Evolutionary conservation across 1,140 invertebrate genomes (phyloP), one percentile per base, ranked within the genome.

Genomic region (Hormaphis cornu): DNA sequence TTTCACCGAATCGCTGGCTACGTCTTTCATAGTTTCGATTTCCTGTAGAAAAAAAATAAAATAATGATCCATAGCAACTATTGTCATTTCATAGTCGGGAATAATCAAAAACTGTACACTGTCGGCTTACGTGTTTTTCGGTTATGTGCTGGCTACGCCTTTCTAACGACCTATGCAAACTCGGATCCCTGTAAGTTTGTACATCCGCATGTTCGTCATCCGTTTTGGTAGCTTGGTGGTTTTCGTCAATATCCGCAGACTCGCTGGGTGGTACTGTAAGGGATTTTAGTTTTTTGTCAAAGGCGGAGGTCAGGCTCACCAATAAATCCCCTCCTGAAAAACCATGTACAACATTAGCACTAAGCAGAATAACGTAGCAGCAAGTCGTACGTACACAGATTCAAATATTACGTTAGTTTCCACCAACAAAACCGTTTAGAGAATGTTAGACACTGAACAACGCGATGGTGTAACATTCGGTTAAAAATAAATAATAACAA

Each of bases 231-330:
- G 10, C 16, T 7, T 9, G 61, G 5, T 53, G 56, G 5, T n/a
- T 59, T 14, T 44, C 37, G 59, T 52, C 20, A 22, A 26, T n/a
- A 30, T 50, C 42, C 9, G 35, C 28, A 50, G 30, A 22, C 12
- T 66, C 46, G n/a, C 12, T 53, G n/a, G 26, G 79, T 79, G n/a
- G n/a, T 73, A 81, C 82, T 24, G 82, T 76, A 48, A 88, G 74
- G 18, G 83, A 84, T 48, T 83, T 82, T 75, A 89, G 80, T 78
- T 89, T 90, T 70, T 86, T 83, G 75, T 90, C 88, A 74, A 89
- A 85, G 4, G 87, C 86, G 58, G 86, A 85, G 14, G 87, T 90
- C 52, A 91, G 81, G 53, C 85, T 87, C 42, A 82, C 81, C 69
- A 87, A 76, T 46, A 88, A 77, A 76, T 87, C 86, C 72, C 83